Conservation (phyloP, 2,888 invertebrate species). For the Schrankia costaestrigalis region DNA sequence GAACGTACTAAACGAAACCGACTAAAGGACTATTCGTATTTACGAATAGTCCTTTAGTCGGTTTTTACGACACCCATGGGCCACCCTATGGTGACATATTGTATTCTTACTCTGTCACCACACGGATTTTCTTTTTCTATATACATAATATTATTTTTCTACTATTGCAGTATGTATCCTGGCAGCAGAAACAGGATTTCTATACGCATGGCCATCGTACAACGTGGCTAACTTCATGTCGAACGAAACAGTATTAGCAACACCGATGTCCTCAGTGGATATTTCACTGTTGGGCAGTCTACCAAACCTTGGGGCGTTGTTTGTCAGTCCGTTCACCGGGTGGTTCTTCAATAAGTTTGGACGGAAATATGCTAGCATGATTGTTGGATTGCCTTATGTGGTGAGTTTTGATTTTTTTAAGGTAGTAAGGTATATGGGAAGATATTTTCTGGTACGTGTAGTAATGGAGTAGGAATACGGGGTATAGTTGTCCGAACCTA, state of each 20-base stretch:
- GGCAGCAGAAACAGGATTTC: slow-evolving; percentile 54
- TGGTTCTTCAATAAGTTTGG: slow-evolving; percentile 56
- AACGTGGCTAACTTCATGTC: slow-evolving; percentile 55
- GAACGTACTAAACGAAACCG: no score
- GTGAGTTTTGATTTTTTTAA: slow-evolving; percentile 43
- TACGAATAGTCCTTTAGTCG: no score
- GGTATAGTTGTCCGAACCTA: no score
- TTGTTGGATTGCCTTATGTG: slow-evolving; percentile 62
- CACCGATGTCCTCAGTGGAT: slow-evolving; percentile 52
- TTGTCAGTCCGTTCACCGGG: slow-evolving; percentile 58
- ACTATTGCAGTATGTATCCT: slow-evolving; percentile 57
- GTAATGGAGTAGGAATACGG: no score
- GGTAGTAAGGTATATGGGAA: no score
- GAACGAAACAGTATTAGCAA: slow-evolving; percentile 54
- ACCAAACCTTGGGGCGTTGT: slow-evolving; percentile 56
- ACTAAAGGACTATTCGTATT: no score
- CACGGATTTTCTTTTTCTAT: no score
- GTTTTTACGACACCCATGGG: no score
- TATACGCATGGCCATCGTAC: slow-evolving; percentile 66
- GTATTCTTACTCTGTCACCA: no score
- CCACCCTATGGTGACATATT: no score
- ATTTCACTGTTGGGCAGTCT: slow-evolving; percentile 60
- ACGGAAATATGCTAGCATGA: slow-evolving; percentile 61
- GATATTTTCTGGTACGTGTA: no score
- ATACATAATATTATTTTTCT: no score